phyloP scores from a whole-genome alignment of 2,888 invertebrate species.

The Mesorhabditis sp. region DNA sequence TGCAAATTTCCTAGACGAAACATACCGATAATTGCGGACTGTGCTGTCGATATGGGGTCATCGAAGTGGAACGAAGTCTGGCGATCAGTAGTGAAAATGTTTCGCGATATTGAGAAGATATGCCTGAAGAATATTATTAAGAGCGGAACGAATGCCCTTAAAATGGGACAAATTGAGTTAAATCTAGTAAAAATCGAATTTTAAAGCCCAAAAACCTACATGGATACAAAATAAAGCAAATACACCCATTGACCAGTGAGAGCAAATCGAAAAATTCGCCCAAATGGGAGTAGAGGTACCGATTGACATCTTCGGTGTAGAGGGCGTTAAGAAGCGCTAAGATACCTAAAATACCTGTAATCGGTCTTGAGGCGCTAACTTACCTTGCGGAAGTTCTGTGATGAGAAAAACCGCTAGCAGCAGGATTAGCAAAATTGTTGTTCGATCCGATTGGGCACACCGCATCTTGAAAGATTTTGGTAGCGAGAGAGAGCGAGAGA shows the following conservation, averaged over 20 bases:
- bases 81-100: constrained; percentile 17
- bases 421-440: constrained; percentile 16
- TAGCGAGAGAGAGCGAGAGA: background rate
- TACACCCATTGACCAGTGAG: constrained; percentile 40
- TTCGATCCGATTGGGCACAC: constrained; percentile 19
- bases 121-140: background rate
- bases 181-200: too few species aligned
- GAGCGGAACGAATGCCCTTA: too few species aligned
- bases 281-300: constrained; percentile 37
- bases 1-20: too few species aligned
- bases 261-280: constrained; percentile 40
- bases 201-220: background rate
- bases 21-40: too few species aligned
- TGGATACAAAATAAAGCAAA: constrained; percentile 42
- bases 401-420: constrained; percentile 16
- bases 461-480: constrained; percentile 15
- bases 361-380: background rate
- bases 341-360: constrained; percentile 16
- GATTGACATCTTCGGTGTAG: constrained; percentile 33
- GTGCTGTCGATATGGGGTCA: too few species aligned
- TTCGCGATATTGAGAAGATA: constrained; percentile 17
- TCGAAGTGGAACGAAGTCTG: constrained; percentile 6
- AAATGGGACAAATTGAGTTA: too few species aligned
- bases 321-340: constrained; percentile 40
- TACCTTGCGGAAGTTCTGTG: constrained; percentile 22